Evolutionary conservation across 2,888 invertebrate genomes (phyloP), one percentile per base, ranked within the genome.

Genomic region (Glomeris marginata): DNA sequence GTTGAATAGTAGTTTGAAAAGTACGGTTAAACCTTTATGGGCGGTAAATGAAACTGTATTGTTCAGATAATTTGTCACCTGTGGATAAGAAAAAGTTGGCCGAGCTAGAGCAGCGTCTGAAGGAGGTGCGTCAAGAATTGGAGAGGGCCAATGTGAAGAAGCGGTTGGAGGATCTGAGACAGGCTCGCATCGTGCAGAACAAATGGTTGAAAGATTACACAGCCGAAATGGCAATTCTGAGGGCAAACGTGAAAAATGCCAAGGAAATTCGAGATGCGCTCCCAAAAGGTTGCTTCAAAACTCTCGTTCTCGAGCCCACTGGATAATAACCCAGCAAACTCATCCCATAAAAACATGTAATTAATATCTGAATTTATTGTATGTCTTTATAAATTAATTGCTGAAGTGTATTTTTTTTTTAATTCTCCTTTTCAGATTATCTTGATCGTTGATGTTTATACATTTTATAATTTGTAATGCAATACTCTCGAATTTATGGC

Each of bases 181-280:
- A 78, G 52, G 80, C 84, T 18, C 75, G 77, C 58, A 76, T 75
- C 53, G 70, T 74, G 35, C 81, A 73, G 63, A 66, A 67, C 57
- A 80, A 81, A 58, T 77, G 82, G 73, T 79, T 87, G 59, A 81
- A 83, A 53, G 77, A 79, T 58, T 87, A 88, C 60, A 79, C 81
- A 62, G 79, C 79, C 13, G 84, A 88, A 62, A 74, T 87, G 43
- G 72, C 69, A 41, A 70, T 76, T 51, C 71, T 91, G 11, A 70
- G 75, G 55, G 69, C 69, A 1, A 88, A 92, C 66, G 90, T 92
- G 2, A 74, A 76, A 6, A 90, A 88, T 63, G 78, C 92, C 46
- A 79, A 81, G 60, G 77, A 79, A 47, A 91, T 94, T 58, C 73
- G 81, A 1, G 76, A 78, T 48, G 76, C 85, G 50, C 72, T 94